Conservation (phyloP, 2,113 vertebrate genomes). For the Diadophis punctatus region DNA sequence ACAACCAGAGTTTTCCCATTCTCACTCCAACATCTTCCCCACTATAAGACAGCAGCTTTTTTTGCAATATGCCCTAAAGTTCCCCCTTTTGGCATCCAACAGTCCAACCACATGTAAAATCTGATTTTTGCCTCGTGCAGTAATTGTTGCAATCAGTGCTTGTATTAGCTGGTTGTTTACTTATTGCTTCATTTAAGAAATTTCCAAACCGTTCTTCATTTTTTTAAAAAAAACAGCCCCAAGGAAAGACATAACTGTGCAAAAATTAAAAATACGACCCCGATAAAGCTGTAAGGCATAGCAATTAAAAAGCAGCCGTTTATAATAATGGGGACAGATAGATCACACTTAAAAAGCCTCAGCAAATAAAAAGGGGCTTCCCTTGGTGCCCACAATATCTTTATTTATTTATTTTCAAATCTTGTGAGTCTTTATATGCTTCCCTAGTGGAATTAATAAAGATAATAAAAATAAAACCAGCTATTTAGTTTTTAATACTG, state of each 20-base stretch:
- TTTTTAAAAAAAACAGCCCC: neutral
- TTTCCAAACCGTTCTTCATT: neutral
- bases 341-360: neutral
- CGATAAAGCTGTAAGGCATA: neutral
- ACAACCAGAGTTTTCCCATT: neutral
- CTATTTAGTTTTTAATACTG: neutral
- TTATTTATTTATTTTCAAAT: neutral
- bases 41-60: neutral
- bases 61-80: neutral
- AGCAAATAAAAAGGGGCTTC: neutral
- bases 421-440: neutral
- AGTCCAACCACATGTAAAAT: neutral
- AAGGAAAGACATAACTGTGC: neutral
- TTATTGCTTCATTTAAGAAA: slow-evolving; percentile 5
- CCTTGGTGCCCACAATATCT: neutral
- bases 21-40: neutral
- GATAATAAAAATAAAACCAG: neutral
- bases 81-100: neutral
- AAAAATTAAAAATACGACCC: neutral
- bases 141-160: neutral
- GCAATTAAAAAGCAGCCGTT: neutral
- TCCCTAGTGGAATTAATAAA: neutral
- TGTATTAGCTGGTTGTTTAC: neutral
- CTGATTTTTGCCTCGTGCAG: neutral
- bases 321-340: neutral